A percentile compares a stretch with the other conserved stretches of the same genome.
These are phyloP conservation scores for Brenthis ino DNA, from an alignment of 2,888 invertebrate species.

Conservation along the genomic window DNA sequence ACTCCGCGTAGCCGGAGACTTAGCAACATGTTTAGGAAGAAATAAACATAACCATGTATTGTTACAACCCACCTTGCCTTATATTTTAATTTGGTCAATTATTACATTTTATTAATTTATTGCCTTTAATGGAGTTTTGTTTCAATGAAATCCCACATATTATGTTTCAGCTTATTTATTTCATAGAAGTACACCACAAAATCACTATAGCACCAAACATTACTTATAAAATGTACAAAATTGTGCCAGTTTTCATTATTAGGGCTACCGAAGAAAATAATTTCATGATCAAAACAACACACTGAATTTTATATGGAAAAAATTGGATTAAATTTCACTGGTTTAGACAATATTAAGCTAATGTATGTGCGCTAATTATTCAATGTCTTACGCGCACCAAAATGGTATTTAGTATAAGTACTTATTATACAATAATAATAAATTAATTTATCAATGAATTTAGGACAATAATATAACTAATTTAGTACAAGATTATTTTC, in stretches of 20 bases:
- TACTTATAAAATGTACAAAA: constrained; percentile 81
- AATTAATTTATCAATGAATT: too few relatives aligned
- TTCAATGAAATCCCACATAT: constrained; percentile 39
- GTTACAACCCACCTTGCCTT: constrained; percentile 16
- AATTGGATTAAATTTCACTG: not conserved
- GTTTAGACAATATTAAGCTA: not conserved
- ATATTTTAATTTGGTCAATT: constrained; percentile 23
- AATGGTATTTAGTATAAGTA: too few relatives aligned
- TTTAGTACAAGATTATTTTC: too few relatives aligned
- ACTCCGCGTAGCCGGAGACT: constrained; percentile 76
- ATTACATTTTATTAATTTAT: constrained; percentile 43
- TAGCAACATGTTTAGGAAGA: constrained; percentile 78
- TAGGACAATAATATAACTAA: too few relatives aligned
- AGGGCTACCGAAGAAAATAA: not conserved
- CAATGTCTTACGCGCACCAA: too few relatives aligned
- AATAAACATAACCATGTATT: constrained; percentile 40
- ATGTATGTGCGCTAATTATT: too few relatives aligned
- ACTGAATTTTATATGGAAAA: constrained; percentile 34
- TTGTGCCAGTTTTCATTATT: constrained; percentile 64
- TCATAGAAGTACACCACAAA: constrained; percentile 62
- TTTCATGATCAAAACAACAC: constrained; percentile 37
- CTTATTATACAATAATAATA: too few relatives aligned
- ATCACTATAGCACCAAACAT: constrained; percentile 79
- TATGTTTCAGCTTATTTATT: constrained; percentile 48
- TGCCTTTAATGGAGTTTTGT: constrained; percentile 36